These are phyloP conservation scores for Cryptomyrus ogoouensis DNA, from an alignment of 2,113 vertebrate species.

Conservation along the genomic window DNA sequence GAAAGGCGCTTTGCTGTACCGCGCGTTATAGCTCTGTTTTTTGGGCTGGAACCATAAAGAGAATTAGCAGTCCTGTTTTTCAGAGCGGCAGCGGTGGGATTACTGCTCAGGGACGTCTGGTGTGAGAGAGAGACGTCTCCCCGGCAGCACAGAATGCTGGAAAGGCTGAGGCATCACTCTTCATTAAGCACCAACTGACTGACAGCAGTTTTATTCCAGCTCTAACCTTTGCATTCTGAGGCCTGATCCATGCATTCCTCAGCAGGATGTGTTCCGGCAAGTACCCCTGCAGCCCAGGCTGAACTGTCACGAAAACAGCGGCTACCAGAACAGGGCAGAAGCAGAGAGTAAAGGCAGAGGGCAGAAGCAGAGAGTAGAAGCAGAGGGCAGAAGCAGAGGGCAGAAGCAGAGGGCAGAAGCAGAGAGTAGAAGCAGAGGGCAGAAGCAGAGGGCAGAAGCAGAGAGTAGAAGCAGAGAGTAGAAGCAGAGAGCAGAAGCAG, in stretches of 20 bases:
- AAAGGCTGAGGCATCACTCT: slow-evolving; percentile 73
- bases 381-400: neutral
- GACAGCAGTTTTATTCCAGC: slow-evolving; percentile 59
- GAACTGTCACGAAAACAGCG: slow-evolving; percentile 46
- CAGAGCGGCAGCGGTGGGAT: slow-evolving; percentile 65
- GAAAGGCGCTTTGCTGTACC: slow-evolving; percentile 57
- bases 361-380: no score
- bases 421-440: no score
- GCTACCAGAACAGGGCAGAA: slow-evolving; percentile 48
- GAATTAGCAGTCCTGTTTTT: slow-evolving; percentile 76
- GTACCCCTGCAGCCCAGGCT: slow-evolving; percentile 47
- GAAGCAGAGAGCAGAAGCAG: slow-evolving; percentile 24
- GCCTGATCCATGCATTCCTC: slow-evolving; percentile 50
- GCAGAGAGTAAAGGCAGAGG: no score
- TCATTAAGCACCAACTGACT: slow-evolving; percentile 69
- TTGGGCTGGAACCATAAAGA: slow-evolving; percentile 61
- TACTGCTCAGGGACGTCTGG: slow-evolving; percentile 72
- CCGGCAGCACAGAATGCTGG: slow-evolving; percentile 12
- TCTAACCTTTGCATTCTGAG: slow-evolving; percentile 55
- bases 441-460: slow-evolving; percentile 42
- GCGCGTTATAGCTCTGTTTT: slow-evolving; percentile 62
- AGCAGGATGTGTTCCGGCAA: slow-evolving; percentile 51
- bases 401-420: slow-evolving; percentile 32
- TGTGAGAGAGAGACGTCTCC: slow-evolving; percentile 78
- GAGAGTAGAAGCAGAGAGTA: no score